phyloP scores from a whole-genome alignment of 2,797 vertebrate species.

The Rallus crepitans region DNA sequence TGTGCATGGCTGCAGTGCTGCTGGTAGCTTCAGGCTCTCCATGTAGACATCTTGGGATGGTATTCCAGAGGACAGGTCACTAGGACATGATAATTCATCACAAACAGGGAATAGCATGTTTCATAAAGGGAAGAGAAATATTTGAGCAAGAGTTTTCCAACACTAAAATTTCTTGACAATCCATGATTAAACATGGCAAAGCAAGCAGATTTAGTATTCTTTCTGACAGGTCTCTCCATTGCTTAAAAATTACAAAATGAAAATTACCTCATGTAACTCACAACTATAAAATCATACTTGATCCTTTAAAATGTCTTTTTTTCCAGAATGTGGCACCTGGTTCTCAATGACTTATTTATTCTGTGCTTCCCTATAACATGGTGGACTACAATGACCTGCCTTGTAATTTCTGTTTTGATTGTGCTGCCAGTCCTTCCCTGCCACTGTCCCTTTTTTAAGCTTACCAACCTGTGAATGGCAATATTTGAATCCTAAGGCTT shows the following conservation, averaged over 20 bases:
- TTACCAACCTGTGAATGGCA: neutral
- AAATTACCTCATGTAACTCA: neutral
- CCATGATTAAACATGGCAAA: neutral
- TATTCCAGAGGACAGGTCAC: neutral
- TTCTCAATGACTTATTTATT: neutral
- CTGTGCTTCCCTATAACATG: neutral
- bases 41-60: no score
- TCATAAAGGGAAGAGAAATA: neutral
- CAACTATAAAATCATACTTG: neutral
- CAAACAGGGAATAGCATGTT: neutral
- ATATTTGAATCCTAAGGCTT: slow-evolving; percentile 3
- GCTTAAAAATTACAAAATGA: neutral
- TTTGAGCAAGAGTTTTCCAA: neutral
- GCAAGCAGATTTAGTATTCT: neutral
- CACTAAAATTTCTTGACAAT: neutral
- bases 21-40: neutral
- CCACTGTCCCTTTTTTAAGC: neutral
- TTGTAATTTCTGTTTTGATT: neutral
- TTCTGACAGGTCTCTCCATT: neutral
- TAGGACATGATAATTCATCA: neutral
- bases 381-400: neutral
- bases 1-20: neutral
- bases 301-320: neutral
- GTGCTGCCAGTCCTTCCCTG: neutral
- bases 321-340: neutral